Percentiles rank a stretch among this genome's conserved stretches.
These are phyloP conservation scores for Mastacembelus armatus DNA, from an alignment of 2,797 vertebrate genomes.

Conservation along the genomic window DNA sequence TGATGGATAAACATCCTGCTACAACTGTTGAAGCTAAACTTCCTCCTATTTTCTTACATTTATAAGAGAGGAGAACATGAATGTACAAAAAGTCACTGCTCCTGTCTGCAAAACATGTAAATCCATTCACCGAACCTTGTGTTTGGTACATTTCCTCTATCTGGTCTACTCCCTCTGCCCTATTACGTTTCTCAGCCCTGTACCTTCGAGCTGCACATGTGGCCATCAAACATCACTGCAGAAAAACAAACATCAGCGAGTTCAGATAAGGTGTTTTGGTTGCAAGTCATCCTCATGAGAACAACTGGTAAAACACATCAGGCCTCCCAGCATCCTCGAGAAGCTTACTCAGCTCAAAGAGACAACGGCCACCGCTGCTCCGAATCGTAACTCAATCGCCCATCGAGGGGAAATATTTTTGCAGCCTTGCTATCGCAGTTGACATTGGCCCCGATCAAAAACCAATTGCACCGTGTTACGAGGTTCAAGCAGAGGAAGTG, in stretches of 20 bases:
- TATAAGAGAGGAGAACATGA: not conserved
- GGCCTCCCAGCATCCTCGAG: constrained; percentile 54
- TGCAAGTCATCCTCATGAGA: constrained; percentile 33
- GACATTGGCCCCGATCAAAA: constrained; percentile 60
- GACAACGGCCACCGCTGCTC: constrained; percentile 39
- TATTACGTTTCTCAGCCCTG: constrained; percentile 6
- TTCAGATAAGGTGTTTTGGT: constrained; percentile 39
- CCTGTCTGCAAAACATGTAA: not conserved
- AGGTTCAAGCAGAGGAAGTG: constrained; percentile 66
- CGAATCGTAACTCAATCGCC: constrained; percentile 61
- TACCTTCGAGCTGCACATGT: constrained; percentile 14
- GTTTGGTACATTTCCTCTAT: not conserved
- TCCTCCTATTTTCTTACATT: too few relatives aligned
- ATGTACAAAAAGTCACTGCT: not conserved
- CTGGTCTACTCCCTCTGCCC: constrained; percentile 1
- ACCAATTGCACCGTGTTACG: constrained; percentile 62
- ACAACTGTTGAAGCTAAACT: too few relatives aligned
- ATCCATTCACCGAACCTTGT: not conserved
- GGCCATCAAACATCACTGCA: constrained; percentile 10
- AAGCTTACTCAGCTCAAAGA: constrained; percentile 49
- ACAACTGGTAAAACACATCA: constrained; percentile 56
- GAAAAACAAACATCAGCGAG: not conserved
- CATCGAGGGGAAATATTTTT: constrained; percentile 60
- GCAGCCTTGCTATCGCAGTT: constrained; percentile 65
- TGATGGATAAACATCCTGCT: too few relatives aligned